phyloP scores from a whole-genome alignment of 2,113 vertebrate genomes.

The Chamaetylas fuelleborni region DNA sequence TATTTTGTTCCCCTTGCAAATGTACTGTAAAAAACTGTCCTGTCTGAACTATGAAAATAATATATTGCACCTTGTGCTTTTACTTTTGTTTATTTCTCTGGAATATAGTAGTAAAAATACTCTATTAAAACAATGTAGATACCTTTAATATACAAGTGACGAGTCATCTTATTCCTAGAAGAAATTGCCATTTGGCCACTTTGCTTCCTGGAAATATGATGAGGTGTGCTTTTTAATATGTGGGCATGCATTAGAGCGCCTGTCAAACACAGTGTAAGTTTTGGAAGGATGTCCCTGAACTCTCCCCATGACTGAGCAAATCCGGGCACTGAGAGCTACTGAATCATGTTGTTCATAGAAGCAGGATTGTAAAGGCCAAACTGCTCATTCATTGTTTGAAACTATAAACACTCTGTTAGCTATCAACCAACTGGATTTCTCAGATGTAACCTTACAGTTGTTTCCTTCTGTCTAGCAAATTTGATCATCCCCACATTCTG shows the following conservation, averaged over 20 bases:
- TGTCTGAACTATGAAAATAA: neutral
- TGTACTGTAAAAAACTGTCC: neutral
- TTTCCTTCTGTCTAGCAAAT: constrained; percentile 69
- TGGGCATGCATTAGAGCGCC: neutral
- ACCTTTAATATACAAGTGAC: neutral
- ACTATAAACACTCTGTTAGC: neutral
- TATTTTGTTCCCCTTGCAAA: neutral
- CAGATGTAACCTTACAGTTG: neutral
- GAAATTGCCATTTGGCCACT: neutral
- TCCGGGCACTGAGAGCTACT: neutral
- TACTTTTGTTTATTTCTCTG: neutral
- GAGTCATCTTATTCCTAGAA: neutral
- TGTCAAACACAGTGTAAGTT: neutral
- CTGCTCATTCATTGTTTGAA: neutral
- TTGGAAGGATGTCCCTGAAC: neutral
- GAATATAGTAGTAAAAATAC: neutral
- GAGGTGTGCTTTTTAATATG: neutral
- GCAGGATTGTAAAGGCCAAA: neutral
- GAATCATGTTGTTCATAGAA: neutral
- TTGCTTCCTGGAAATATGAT: neutral
- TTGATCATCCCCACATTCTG: constrained; percentile 80
- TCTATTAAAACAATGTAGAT: neutral
- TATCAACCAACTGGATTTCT: neutral
- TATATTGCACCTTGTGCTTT: neutral
- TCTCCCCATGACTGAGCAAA: neutral